These are phyloP conservation scores for Polypedilum vanderplanki DNA, from an alignment of 1,140 invertebrate species.

Conservation along the genomic window DNA sequence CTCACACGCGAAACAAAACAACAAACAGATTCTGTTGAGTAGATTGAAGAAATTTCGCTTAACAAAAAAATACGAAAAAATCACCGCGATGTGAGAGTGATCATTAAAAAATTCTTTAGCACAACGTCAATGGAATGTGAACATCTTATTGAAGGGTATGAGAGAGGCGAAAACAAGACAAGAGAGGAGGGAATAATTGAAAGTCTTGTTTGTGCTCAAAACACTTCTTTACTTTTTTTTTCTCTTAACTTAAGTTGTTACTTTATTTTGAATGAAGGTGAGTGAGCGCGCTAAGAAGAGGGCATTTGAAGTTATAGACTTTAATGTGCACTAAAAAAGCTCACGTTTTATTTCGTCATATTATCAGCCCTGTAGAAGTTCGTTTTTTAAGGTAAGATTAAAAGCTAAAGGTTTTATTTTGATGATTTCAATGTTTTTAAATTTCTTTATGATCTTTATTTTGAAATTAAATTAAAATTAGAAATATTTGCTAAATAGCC, in stretches of 20 bases:
- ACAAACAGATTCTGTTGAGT: neutral
- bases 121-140: slow-evolving; percentile 1
- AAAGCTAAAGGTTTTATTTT: no score
- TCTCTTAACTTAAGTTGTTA: neutral
- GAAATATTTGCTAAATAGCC: no score
- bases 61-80: no score
- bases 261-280: no score
- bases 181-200: neutral
- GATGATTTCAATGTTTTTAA: no score
- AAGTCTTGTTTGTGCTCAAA: neutral
- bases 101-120: slow-evolving; percentile 13
- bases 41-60: neutral
- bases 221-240: neutral
- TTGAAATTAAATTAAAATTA: no score
- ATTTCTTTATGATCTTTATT: no score
- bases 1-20: neutral
- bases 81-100: neutral
- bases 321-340: neutral
- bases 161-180: neutral
- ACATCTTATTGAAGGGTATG: slow-evolving; percentile 15
- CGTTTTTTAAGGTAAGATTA: neutral
- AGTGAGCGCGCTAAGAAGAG: no score
- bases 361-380: neutral
- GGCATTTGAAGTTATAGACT: neutral
- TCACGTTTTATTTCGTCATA: slow-evolving; percentile 4